These are phyloP conservation scores for Plusia festucae DNA, from an alignment of 2,888 invertebrate species.

Conservation along the genomic window DNA sequence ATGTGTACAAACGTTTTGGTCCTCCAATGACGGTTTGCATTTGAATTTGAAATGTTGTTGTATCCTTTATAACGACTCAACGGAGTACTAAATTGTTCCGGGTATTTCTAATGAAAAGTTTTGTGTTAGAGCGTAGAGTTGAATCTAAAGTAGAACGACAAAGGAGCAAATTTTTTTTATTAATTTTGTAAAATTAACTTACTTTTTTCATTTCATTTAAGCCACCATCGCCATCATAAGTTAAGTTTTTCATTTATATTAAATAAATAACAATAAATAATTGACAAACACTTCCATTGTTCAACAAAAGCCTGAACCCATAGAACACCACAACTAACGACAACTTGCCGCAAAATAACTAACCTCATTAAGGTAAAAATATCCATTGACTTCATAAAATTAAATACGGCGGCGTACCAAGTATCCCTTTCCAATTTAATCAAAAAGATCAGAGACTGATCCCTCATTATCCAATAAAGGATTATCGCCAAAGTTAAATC, in stretches of 20 bases:
- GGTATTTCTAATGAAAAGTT: neutral
- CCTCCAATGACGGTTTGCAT: neutral
- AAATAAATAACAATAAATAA: too few relatives aligned
- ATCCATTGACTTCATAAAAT: neutral
- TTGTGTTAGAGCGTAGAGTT: neutral
- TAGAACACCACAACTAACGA: too few relatives aligned
- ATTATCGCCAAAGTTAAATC: conserved; percentile 7
- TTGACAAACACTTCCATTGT: too few relatives aligned
- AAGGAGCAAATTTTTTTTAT: too few relatives aligned
- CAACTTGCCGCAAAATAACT: too few relatives aligned
- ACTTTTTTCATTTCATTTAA: too few relatives aligned
- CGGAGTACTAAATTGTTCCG: neutral
- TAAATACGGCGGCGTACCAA: neutral
- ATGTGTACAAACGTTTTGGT: conserved; percentile 10
- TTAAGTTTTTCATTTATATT: too few relatives aligned
- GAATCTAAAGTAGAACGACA: neutral
- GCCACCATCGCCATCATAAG: too few relatives aligned
- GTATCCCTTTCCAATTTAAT: neutral
- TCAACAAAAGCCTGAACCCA: too few relatives aligned
- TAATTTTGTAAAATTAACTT: too few relatives aligned
- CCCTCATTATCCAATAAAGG: conserved; percentile 5
- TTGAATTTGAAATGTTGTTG: neutral
- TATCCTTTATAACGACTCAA: neutral
- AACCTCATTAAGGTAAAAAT: too few relatives aligned
- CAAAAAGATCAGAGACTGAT: neutral